phyloP scores from a whole-genome alignment of 2,113 vertebrate species.

The Eudyptes chrysolophus region DNA sequence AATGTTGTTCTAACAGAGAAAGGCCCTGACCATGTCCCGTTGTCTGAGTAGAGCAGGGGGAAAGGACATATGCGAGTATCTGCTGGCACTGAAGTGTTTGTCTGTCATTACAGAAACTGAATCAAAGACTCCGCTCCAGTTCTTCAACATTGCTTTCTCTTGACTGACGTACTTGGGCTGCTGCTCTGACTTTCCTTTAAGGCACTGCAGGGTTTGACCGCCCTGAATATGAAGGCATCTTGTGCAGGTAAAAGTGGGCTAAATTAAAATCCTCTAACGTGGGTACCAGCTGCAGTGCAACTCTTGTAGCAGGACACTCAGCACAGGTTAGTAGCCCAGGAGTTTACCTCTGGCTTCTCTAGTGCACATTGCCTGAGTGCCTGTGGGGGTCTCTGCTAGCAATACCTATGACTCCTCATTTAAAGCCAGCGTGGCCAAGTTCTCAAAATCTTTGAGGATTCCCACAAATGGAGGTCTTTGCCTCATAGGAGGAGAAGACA shows the following conservation, averaged over 20 bases:
- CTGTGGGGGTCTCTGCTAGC: neutral
- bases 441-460: neutral
- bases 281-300: neutral
- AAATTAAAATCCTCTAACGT: neutral
- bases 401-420: neutral
- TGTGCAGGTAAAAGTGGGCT: neutral
- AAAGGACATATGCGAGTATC: neutral
- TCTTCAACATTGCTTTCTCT: neutral
- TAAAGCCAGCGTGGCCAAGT: neutral
- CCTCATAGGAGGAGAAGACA: neutral
- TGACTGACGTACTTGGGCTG: neutral
- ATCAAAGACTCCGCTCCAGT: neutral
- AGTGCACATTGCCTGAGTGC: rapidly evolving
- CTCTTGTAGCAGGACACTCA: neutral
- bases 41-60: rapidly evolving
- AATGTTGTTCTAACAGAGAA: neutral
- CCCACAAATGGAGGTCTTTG: neutral
- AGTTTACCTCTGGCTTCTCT: neutral
- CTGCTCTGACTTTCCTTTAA: neutral
- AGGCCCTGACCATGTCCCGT: no score
- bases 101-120: neutral
- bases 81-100: neutral
- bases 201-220: neutral
- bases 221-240: neutral
- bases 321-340: neutral